phyloP scores from a whole-genome alignment of 92 coral and sea anemone genomes.

The Galaxea fascicularis region DNA sequence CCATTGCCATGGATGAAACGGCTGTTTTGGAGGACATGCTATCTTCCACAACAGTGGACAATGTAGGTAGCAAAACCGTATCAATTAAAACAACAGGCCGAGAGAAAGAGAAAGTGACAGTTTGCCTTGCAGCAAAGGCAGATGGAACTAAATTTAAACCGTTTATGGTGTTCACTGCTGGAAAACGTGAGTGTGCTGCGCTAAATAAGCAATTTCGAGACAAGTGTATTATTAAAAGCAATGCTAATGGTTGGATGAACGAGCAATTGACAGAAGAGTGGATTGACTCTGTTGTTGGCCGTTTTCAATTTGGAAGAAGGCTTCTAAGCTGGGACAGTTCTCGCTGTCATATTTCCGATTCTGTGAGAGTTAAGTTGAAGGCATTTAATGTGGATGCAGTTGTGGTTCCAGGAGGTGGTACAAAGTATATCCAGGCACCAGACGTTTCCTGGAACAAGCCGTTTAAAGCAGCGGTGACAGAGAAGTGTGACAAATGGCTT shows the following conservation, averaged over 20 bases:
- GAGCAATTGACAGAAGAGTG: slow-evolving; percentile 21
- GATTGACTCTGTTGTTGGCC: slow-evolving; percentile 22
- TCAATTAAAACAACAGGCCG: slow-evolving; percentile 54
- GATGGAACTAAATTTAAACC: slow-evolving; percentile 21
- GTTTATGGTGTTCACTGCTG: slow-evolving; percentile 1
- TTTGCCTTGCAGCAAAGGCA: too few relatives aligned
- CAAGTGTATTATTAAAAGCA: slow-evolving; percentile 11
- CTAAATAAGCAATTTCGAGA: slow-evolving; percentile 9
- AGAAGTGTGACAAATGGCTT: slow-evolving; percentile 26
- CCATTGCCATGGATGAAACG: slow-evolving; percentile 25
- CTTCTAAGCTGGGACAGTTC: slow-evolving; percentile 21
- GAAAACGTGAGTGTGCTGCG: background rate
- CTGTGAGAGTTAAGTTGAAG: slow-evolving; percentile 18
- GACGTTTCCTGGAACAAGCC: slow-evolving; percentile 23
- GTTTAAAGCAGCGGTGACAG: slow-evolving; percentile 16
- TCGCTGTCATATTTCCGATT: slow-evolving; percentile 22
- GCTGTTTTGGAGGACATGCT: slow-evolving; percentile 28
- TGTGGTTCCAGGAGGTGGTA: slow-evolving; percentile 27
- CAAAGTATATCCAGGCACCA: slow-evolving; percentile 26
- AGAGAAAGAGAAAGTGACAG: slow-evolving; percentile 39
- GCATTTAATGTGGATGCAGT: slow-evolving; percentile 5
- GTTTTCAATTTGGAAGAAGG: slow-evolving; percentile 3
- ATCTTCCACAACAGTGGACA: slow-evolving; percentile 20
- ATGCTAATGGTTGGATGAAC: slow-evolving; percentile 16
- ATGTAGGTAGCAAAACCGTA: slow-evolving; percentile 33